phyloP scores from a whole-genome alignment of 2,113 vertebrate genomes.

The Solenodon paradoxus region DNA sequence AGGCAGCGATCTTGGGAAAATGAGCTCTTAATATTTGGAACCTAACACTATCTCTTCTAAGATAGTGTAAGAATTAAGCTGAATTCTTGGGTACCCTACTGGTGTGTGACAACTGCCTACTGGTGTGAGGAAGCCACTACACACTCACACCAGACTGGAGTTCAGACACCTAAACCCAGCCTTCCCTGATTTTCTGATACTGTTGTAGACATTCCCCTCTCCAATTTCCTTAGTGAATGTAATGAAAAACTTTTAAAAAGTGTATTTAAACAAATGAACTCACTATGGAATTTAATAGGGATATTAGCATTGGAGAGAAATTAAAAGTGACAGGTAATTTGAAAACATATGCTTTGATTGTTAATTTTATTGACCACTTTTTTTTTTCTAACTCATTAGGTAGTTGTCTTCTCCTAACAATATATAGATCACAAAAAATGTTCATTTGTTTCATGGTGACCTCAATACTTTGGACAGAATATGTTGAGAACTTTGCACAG shows the following conservation, averaged over 20 bases:
- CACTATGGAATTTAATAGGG: not conserved
- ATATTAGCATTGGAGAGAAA: not conserved
- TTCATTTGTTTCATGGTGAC: not conserved
- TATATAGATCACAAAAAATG: not conserved
- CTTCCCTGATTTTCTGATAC: not conserved
- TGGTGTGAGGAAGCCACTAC: too few species aligned
- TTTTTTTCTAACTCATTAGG: not conserved
- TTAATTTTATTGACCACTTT: not conserved
- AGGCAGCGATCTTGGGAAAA: too few species aligned
- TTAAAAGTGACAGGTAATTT: not conserved
- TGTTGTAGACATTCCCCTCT: not conserved
- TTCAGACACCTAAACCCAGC: too few species aligned
- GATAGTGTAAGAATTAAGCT: too few species aligned
- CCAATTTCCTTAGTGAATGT: not conserved
- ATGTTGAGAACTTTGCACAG: not conserved
- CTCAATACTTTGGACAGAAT: not conserved
- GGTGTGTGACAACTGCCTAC: too few species aligned
- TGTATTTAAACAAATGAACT: not conserved
- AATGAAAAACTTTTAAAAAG: not conserved
- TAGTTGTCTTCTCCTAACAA: not conserved
- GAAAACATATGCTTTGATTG: not conserved
- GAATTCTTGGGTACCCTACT: too few species aligned
- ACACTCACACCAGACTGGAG: too few species aligned
- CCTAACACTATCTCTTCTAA: too few species aligned
- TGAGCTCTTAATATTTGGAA: too few species aligned